A percentile compares a stretch with the other conserved stretches of the same genome.
Evolutionary conservation across 2,888 invertebrate genomes (phyloP).

Genomic region (Dicyrtomina minuta): DNA sequence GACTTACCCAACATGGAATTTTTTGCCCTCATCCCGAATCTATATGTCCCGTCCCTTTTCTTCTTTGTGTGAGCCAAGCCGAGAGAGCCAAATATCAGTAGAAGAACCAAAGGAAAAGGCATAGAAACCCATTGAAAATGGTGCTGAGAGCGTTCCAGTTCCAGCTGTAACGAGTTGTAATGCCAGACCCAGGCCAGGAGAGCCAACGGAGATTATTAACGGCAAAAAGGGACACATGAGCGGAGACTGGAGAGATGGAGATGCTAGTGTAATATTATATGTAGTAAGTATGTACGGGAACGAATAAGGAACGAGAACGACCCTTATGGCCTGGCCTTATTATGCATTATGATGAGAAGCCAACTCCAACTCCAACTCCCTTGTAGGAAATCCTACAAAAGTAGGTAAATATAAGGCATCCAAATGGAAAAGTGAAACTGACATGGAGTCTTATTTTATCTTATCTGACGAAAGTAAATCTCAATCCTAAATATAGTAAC

Average conservation of each 20-base stretch:
- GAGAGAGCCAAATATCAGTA: background rate
- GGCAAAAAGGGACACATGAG: slow-evolving; percentile 14
- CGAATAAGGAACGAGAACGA: background rate
- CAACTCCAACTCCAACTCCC: too few relatives aligned
- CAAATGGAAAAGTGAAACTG: slow-evolving; percentile 3
- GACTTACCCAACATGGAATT: slow-evolving; percentile 25
- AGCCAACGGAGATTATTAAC: slow-evolving; percentile 1
- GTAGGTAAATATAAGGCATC: too few relatives aligned
- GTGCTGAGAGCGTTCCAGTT: too few relatives aligned
- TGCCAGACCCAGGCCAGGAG: too few relatives aligned
- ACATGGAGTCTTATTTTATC: slow-evolving; percentile 28
- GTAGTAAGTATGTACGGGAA: too few relatives aligned
- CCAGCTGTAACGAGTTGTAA: too few relatives aligned
- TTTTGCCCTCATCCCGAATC: slow-evolving; percentile 8
- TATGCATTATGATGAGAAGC: background rate
- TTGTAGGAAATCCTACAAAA: too few relatives aligned
- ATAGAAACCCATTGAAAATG: too few relatives aligned
- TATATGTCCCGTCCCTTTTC: background rate
- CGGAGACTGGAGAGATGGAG: too few relatives aligned
- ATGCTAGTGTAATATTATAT: too few relatives aligned
- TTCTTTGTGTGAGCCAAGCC: background rate
- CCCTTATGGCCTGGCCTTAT: background rate
- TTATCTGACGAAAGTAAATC: slow-evolving; percentile 19
- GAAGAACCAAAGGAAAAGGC: too few relatives aligned
- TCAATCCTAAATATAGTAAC: slow-evolving; percentile 26